Conservation (phyloP, 2,797 vertebrate species). For the Leptoclinus maculatus region DNA sequence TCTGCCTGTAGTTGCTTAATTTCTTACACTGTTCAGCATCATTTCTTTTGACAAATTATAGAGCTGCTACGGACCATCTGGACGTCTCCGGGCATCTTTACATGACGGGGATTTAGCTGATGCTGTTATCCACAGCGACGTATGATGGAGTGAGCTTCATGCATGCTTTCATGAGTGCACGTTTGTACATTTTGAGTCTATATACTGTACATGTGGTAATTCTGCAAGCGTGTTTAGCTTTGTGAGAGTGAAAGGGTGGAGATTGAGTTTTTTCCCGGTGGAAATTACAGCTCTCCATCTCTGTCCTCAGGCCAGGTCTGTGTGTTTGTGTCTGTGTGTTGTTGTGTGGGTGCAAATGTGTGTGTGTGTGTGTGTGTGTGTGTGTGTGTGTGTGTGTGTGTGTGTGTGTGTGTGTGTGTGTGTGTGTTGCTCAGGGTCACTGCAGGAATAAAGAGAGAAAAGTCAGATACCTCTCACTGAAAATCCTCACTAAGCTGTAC, state of each 20-base stretch:
- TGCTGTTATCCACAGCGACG: constrained; percentile 22
- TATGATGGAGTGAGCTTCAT: constrained; percentile 36
- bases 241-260: constrained; percentile 40
- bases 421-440: constrained; percentile 44
- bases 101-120: constrained; percentile 48
- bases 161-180: background rate
- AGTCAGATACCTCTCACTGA: constrained; percentile 39
- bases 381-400: constrained; percentile 13
- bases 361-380: constrained; percentile 18
- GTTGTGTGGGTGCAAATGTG: constrained; percentile 8
- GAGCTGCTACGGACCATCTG: constrained; percentile 58
- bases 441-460: constrained; percentile 46
- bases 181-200: background rate
- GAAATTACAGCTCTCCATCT: constrained; percentile 80
- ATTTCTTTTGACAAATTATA: constrained; percentile 55
- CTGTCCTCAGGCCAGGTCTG: constrained; percentile 60
- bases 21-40: constrained; percentile 55
- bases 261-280: constrained; percentile 63
- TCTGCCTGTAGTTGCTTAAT: constrained; percentile 42
- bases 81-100: constrained; percentile 48
- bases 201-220: background rate
- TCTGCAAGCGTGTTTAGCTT: constrained; percentile 32
- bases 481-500: constrained; percentile 28
- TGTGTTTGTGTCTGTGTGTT: constrained; percentile 11
- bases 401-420: constrained; percentile 17